Evolutionary conservation across 2,888 invertebrate species (phyloP), one percentile per base, ranked within the genome.

Genomic region (Macrophya alboannulata): DNA sequence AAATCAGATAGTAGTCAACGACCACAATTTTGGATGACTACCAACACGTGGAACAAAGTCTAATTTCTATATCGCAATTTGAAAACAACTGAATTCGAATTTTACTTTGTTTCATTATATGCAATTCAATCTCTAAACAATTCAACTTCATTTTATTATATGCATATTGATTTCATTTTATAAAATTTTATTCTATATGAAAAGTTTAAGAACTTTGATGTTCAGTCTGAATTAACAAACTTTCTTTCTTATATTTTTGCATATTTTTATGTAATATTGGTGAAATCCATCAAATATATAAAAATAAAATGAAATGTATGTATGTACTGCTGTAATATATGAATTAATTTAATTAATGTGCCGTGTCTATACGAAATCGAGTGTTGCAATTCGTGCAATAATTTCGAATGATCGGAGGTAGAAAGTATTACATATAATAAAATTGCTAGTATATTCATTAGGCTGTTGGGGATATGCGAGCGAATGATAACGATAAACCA

Each of bases 1-100:
- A 83, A 83, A 81, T 59, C 48, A 31, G 25, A 45, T 68, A 68
- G 68, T 71, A 68, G 83, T 83, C 83, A 83, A 68, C 83, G 71
- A 83, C 48, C 71, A 68, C 43, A 62, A 81, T 77, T 83, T 82
- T 83, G 83, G 83, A 83, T 25, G 48, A 48, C 68, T 45, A 65
- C 83, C 83, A 83, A 83, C 51, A 83, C 83, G 25, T 48, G 83
- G 48, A 5, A 83, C 68, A 83, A 71, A 83, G 83, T 68, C 45
- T 65, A 8, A n/a, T 17, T 40, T 21, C 55, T 55, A 37, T 37
- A 48, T 25, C 6, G 31, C 76, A 25, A 6, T 55, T n/a, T n/a
- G 55, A 55, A n/a, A 55, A 55, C 55, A 55, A n/a, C 55, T 10
- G n/a, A 8, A n/a, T 55, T 55, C 55, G n/a, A 4, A 25, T 37